Conservation (phyloP, 2,113 vertebrate species). For the Pithys albifrons region DNA sequence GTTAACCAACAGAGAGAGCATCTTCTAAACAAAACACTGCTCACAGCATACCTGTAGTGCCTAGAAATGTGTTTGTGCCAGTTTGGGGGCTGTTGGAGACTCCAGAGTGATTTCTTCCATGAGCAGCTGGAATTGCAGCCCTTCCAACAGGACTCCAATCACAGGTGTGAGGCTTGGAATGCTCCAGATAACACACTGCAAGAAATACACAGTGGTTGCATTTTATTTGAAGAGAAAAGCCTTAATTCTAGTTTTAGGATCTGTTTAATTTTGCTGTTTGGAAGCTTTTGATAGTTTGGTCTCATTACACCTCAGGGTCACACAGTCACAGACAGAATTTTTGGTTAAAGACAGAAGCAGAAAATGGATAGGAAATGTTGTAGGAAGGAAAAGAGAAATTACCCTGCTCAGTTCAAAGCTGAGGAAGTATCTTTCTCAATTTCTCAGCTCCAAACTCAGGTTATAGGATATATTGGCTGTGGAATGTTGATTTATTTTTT, state of each 20-base stretch:
- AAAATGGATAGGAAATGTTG: not conserved
- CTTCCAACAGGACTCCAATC: not conserved
- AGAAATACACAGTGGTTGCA: not conserved
- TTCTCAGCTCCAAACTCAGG: not conserved
- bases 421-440: not conserved
- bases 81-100: not conserved
- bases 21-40: not conserved
- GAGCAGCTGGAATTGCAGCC: not conserved
- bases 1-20: not conserved
- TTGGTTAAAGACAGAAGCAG: not conserved
- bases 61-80: not conserved
- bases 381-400: not conserved
- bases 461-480: not conserved
- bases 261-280: not conserved
- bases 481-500: not conserved
- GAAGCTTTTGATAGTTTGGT: not conserved
- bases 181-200: rapidly evolving
- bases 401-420: not conserved
- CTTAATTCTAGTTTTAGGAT: not conserved
- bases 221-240: not conserved
- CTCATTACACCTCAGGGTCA: not conserved
- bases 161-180: not conserved
- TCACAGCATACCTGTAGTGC: not conserved
- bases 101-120: not conserved
- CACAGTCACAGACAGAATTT: not conserved